phyloP scores from a whole-genome alignment of 2,888 invertebrate species.

The Melangyna quadrimaculata region DNA sequence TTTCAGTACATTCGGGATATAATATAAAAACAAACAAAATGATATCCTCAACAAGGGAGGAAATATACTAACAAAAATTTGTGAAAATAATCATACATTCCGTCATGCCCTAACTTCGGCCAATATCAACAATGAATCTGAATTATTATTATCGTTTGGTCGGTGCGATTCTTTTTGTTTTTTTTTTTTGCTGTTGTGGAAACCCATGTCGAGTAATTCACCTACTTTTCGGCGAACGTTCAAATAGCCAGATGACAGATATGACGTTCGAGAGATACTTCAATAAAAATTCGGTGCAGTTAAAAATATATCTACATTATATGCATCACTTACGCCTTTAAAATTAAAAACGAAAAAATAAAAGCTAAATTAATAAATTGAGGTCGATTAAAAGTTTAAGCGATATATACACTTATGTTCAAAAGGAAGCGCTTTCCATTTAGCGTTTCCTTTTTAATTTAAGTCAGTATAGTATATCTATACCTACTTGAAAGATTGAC shows the following conservation, averaged over 20 bases:
- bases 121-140: constrained; percentile 63
- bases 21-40: constrained; percentile 51
- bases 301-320: neutral
- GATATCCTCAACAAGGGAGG: neutral
- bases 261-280: constrained; percentile 45
- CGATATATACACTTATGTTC: constrained; percentile 53
- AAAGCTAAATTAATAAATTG: constrained; percentile 14
- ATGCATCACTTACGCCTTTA: neutral
- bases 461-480: constrained; percentile 5
- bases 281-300: constrained; percentile 18
- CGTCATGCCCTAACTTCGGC: constrained; percentile 33
- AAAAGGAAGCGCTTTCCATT: constrained; percentile 60
- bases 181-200: constrained; percentile 39
- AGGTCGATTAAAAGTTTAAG: constrained; percentile 20
- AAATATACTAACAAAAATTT: constrained; percentile 60
- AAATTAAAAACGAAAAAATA: constrained; percentile 21
- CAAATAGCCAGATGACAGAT: constrained; percentile 64
- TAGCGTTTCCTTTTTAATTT: constrained; percentile 55
- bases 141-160: constrained; percentile 52
- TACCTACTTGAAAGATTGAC: constrained; percentile 57
- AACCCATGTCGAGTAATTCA: constrained; percentile 60
- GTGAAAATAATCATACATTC: constrained; percentile 55
- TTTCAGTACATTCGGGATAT: constrained; percentile 42
- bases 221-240: constrained; percentile 64
- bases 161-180: constrained; percentile 3